Evolutionary conservation across 2,113 vertebrate species (phyloP).

Genomic region (Xiphophorus couchianus): DNA sequence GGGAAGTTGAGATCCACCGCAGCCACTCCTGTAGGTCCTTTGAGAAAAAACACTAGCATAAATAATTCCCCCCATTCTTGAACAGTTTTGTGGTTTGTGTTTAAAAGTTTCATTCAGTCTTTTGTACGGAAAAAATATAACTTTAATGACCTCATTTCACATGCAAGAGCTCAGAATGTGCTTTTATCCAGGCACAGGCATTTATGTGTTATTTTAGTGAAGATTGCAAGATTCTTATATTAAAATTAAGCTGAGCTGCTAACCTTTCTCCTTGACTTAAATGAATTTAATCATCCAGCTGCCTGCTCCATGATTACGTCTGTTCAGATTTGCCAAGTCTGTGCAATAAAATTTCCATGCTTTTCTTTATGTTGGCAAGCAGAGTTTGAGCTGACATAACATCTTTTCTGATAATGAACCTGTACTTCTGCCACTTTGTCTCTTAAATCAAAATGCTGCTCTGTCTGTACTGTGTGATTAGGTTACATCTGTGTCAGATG

Average conservation of each 20-base stretch:
- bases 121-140: constrained; percentile 1
- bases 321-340: constrained; percentile 31
- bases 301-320: constrained; percentile 41
- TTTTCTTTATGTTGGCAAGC: constrained; percentile 9
- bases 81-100: constrained; percentile 23
- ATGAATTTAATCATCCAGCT: constrained; percentile 8
- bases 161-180: not conserved
- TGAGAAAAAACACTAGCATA: not conserved
- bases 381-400: constrained; percentile 33
- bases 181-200: not conserved
- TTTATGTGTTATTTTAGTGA: constrained; percentile 7
- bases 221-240: constrained; percentile 24
- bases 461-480: constrained; percentile 16
- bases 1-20: not conserved
- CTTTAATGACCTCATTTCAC: constrained; percentile 25
- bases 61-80: not conserved
- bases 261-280: constrained; percentile 31
- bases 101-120: constrained; percentile 17
- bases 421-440: constrained; percentile 11
- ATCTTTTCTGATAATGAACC: constrained; percentile 38
- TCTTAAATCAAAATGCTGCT: constrained; percentile 36
- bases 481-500: not conserved
- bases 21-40: not conserved
- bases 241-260: constrained; percentile 1
- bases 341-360: constrained; percentile 19